These are phyloP conservation scores for Oligia strigilis DNA, from an alignment of 2,888 invertebrate genomes.

Conservation along the genomic window DNA sequence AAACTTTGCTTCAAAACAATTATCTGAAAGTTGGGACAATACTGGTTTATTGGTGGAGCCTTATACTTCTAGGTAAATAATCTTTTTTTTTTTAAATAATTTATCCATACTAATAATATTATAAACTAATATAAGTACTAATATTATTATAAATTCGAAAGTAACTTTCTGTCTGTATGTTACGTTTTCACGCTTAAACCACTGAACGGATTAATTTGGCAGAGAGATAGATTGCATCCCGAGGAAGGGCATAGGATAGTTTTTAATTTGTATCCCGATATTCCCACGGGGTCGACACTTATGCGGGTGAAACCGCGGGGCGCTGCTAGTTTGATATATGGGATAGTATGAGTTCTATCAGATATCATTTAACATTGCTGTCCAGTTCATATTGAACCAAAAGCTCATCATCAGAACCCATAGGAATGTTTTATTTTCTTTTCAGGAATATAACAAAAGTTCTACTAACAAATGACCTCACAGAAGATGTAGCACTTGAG, in stretches of 20 bases:
- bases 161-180: too few species aligned
- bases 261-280: too few species aligned
- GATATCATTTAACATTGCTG: background rate
- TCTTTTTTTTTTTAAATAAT: background rate
- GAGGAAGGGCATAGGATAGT: too few species aligned
- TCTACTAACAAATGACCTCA: conserved; percentile 97
- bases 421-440: conserved; percentile 43
- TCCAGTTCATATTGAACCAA: background rate
- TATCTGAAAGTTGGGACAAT: conserved; percentile 98
- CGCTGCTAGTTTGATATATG: background rate
- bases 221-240: too few species aligned
- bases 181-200: too few species aligned
- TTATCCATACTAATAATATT: too few species aligned
- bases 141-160: too few species aligned
- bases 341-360: background rate
- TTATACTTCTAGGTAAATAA: conserved; percentile 86
- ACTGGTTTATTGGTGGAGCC: conserved; percentile 98
- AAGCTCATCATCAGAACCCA: background rate
- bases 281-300: too few species aligned
- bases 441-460: conserved; percentile 91
- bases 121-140: too few species aligned
- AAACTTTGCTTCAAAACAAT: conserved; percentile 92
- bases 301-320: too few species aligned
- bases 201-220: too few species aligned
- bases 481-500: conserved; percentile 96